Percentiles rank a stretch among this genome's conserved stretches.
These are phyloP conservation scores for Calonectris borealis DNA, from an alignment of 2,113 vertebrate species.

Conservation along the genomic window DNA sequence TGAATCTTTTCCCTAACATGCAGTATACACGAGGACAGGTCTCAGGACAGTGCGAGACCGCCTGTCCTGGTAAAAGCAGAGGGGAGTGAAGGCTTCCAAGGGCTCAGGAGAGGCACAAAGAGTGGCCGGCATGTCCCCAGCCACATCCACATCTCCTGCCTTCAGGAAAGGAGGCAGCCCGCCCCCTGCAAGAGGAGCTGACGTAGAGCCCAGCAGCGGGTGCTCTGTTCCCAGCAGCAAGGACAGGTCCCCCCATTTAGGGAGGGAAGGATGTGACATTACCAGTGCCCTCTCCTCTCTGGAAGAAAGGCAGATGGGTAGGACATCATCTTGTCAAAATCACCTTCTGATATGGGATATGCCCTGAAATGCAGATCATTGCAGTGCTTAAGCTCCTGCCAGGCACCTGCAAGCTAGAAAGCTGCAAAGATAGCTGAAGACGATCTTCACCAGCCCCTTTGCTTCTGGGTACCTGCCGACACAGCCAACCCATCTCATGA, in stretches of 20 bases:
- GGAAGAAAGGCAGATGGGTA: neutral
- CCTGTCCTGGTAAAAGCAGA: neutral
- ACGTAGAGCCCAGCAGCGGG: rapidly evolving
- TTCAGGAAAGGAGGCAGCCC: neutral
- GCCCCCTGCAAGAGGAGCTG: neutral
- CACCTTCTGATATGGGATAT: neutral
- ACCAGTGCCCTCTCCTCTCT: neutral
- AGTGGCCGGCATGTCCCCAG: neutral
- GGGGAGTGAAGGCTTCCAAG: neutral
- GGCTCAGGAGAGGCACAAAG: neutral
- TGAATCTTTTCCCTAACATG: neutral
- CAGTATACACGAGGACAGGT: neutral
- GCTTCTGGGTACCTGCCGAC: neutral
- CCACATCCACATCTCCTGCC: neutral
- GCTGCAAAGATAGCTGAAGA: neutral
- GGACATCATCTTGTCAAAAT: neutral
- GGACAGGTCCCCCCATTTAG: neutral
- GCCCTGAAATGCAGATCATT: neutral
- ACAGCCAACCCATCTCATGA: neutral
- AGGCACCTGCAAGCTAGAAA: neutral
- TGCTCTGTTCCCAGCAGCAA: neutral
- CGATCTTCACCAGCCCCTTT: neutral
- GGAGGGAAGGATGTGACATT: neutral
- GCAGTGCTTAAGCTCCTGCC: neutral
- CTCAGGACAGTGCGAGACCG: neutral